These are phyloP conservation scores for Sebastes oblongus DNA, from an alignment of 2,797 vertebrate genomes.

Conservation along the genomic window DNA sequence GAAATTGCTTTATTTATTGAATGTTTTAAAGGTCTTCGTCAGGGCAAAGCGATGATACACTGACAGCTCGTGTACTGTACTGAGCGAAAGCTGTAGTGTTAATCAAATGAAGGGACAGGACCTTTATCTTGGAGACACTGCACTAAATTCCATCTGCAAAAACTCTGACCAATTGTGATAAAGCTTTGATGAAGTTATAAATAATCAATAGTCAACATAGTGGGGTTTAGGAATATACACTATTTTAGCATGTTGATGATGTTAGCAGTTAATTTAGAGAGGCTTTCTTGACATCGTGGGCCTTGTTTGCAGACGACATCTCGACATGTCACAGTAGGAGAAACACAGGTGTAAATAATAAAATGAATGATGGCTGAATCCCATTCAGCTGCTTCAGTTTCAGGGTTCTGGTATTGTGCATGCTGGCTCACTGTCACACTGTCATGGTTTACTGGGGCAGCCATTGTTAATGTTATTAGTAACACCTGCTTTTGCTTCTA, in stretches of 20 bases:
- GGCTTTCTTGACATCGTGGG: background rate
- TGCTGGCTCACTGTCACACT: background rate
- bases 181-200: background rate
- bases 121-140: background rate
- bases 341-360: slow-evolving; percentile 1
- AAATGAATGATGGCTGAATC: background rate
- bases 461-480: background rate
- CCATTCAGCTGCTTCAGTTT: background rate
- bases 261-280: background rate
- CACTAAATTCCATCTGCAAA: background rate
- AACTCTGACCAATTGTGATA: background rate
- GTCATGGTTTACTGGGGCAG: background rate
- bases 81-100: background rate
- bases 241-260: background rate
- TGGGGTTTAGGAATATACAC: background rate
- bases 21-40: background rate
- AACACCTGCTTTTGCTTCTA: background rate
- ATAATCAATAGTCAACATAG: background rate
- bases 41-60: background rate
- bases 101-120: background rate
- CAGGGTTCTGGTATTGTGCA: background rate
- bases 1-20: background rate
- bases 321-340: background rate
- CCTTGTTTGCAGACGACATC: background rate
- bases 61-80: background rate